phyloP scores from a whole-genome alignment of 2,888 invertebrate genomes.

The Drosophila melanosoma region DNA sequence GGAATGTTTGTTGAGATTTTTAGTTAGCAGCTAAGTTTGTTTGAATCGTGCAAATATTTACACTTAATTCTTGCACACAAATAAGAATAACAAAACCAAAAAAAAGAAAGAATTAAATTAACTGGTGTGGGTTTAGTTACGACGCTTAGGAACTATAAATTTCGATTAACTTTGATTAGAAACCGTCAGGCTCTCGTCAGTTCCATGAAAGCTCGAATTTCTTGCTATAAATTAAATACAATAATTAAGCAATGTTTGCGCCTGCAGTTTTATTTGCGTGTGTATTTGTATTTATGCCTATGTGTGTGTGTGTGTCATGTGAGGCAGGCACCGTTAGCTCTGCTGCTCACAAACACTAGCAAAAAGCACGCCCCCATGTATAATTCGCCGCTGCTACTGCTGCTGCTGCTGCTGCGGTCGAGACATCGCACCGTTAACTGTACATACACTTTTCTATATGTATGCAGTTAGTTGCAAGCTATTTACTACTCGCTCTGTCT shows the following conservation, averaged over 20 bases:
- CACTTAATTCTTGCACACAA: constrained; percentile 16
- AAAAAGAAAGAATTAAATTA: constrained; percentile 32
- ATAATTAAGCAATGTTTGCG: constrained; percentile 56
- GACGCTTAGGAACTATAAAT: constrained; percentile 49
- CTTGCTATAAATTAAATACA: constrained; percentile 50
- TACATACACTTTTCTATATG: constrained; percentile 39
- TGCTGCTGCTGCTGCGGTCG: constrained; percentile 31
- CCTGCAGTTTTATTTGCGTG: constrained; percentile 9
- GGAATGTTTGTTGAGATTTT: constrained; percentile 22
- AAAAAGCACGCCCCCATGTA: constrained; percentile 45
- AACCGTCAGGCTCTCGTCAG: constrained; percentile 39
- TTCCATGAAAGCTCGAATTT: constrained; percentile 13
- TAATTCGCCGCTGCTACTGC: constrained; percentile 35
- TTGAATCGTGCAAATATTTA: constrained; percentile 51
- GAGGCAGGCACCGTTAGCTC: constrained; percentile 41
- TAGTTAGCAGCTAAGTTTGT: constrained; percentile 32
- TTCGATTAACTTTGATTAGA: constrained; percentile 68
- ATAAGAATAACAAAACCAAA: background rate
- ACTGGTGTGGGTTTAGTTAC: constrained; percentile 29
- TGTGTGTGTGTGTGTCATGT: constrained; percentile 41
- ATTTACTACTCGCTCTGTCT: constrained; percentile 3
- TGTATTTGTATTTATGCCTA: constrained; percentile 7
- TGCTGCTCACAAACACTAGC: constrained; percentile 35
- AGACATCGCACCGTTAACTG: constrained; percentile 34
- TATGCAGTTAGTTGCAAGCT: constrained; percentile 55